These are phyloP conservation scores for Torymus texanus DNA, from an alignment of 2,888 invertebrate species.

Conservation along the genomic window DNA sequence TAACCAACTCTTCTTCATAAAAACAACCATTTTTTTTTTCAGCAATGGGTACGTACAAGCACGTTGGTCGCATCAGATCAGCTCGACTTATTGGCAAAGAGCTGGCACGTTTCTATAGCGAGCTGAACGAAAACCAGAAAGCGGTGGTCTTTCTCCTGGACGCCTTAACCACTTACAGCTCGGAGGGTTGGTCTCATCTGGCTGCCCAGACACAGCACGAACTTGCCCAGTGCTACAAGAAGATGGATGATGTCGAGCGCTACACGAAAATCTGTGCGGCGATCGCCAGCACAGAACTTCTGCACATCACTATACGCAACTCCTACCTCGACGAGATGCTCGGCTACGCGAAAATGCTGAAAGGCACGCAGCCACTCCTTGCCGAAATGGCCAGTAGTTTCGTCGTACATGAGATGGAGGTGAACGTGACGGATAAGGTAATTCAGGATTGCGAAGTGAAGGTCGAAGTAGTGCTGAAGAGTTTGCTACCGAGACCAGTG, in stretches of 20 bases:
- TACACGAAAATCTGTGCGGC: conserved; percentile 87
- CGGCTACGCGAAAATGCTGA: conserved; percentile 79
- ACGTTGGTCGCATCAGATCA: conserved; percentile 87
- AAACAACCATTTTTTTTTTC: background rate
- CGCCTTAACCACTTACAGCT: conserved; percentile 88
- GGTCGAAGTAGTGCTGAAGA: conserved; percentile 78
- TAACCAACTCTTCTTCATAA: too few species aligned
- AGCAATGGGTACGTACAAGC: conserved; percentile 97
- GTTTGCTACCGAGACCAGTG: conserved; percentile 81
- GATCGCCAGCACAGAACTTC: conserved; percentile 85
- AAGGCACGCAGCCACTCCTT: conserved; percentile 75
- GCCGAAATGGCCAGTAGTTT: conserved; percentile 79
- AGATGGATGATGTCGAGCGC: conserved; percentile 85
- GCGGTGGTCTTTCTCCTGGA: conserved; percentile 93
- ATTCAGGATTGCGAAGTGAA: conserved; percentile 79
- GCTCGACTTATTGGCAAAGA: conserved; percentile 93
- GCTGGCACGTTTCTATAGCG: conserved; percentile 92
- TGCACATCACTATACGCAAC: conserved; percentile 85
- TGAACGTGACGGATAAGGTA: conserved; percentile 77
- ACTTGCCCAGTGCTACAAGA: conserved; percentile 88
- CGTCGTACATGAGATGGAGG: conserved; percentile 77
- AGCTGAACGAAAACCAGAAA: conserved; percentile 89
- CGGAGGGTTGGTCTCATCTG: conserved; percentile 91
- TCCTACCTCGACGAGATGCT: conserved; percentile 90
- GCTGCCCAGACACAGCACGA: conserved; percentile 90